A percentile compares a stretch with the other conserved stretches of the same genome.
These are phyloP conservation scores for Pachypanchax playfairii DNA, from an alignment of 2,113 vertebrate genomes.

Conservation along the genomic window DNA sequence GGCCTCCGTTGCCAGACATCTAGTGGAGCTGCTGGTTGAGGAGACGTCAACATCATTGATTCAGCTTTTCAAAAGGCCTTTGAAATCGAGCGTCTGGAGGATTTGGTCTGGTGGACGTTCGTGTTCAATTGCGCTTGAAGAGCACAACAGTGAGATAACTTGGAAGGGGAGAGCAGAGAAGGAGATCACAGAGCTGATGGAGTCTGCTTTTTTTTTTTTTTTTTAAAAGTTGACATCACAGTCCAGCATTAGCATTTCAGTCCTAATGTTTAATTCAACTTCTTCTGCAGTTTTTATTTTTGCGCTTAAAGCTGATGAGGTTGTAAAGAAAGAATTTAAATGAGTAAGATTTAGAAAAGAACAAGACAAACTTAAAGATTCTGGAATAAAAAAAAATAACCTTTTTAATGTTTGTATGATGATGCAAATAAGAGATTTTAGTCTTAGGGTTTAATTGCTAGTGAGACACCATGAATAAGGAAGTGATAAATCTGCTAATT, in stretches of 20 bases:
- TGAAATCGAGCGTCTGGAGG: slow-evolving; percentile 39
- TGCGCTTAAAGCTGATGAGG: too few species aligned
- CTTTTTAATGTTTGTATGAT: too few species aligned
- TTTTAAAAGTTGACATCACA: slow-evolving; percentile 8
- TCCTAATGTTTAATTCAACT: slow-evolving; percentile 1
- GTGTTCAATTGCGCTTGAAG: slow-evolving; percentile 18
- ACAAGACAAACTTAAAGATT: too few species aligned
- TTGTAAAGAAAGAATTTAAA: too few species aligned
- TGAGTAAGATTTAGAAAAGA: too few species aligned
- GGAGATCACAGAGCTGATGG: slow-evolving; percentile 14
- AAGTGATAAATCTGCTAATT: too few species aligned
- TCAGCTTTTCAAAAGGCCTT: slow-evolving; percentile 48
- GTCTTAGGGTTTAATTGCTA: too few species aligned
- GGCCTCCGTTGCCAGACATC: slow-evolving; percentile 33
- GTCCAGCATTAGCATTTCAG: background rate
- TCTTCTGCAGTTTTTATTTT: too few species aligned
- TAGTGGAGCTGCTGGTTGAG: slow-evolving; percentile 22
- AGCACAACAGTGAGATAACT: slow-evolving; percentile 11
- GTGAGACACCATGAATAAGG: too few species aligned
- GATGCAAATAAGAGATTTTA: too few species aligned
- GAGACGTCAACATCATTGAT: slow-evolving; percentile 49
- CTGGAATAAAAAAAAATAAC: too few species aligned
- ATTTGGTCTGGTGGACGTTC: slow-evolving; percentile 11
- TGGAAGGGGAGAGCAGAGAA: slow-evolving; percentile 10
- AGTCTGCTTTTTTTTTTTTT: background rate